Base-by-base conservation (phyloP, 2,888 invertebrate genomes). In the Crioceris asparagi region DNA sequence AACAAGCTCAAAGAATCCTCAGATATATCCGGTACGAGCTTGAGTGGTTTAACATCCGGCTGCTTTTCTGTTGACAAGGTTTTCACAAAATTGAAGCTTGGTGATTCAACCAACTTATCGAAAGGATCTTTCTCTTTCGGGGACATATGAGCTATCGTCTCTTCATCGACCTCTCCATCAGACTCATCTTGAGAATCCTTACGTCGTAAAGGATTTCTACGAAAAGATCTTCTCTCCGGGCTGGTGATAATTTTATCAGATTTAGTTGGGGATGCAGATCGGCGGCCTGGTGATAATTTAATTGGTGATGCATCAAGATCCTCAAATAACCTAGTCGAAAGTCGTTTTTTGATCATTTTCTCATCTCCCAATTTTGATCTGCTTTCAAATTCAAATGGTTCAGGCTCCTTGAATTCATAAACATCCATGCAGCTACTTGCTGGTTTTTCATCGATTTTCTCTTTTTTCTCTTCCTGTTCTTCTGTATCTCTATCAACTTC, bases 371-470 rank as follows among this genome's bases (percentile, higher is more conserved):
- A 40, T 42, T 56, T 58, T 3, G 56, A 37, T 35, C 83, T 74
- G 6, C 80, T 72, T 62, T 87, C 86, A 48, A 86, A 76, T 59
- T 87, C 86, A 56, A 87, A 87, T 0, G 87, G 86, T 60, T 88
- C 87, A 0, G 86, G 85, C 61, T 88, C 87, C 60, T 87, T 87
- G 56, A 88, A 88, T 61, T 88, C 87, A 55, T 88, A 88, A 41
- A 87, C 78, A 57, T 88, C 87, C 55, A 70, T 52, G 40, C 62
- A 53, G 48, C 49, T 50, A 49, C 60, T 46, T 19, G 44, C 32
- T 11, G 45, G 37, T 42, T 54, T 57, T 32, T 57, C 57, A 14
- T 48, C 38, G 17, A 51, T 51, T n/a, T 40, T 37, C n/a, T 46
- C 46, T 25, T 53, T 51, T 35, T 32, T 40, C 34, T 33, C 35